Evolutionary conservation across 2,888 invertebrate species (phyloP).

Genomic region (Stenolophus ochropezus): DNA sequence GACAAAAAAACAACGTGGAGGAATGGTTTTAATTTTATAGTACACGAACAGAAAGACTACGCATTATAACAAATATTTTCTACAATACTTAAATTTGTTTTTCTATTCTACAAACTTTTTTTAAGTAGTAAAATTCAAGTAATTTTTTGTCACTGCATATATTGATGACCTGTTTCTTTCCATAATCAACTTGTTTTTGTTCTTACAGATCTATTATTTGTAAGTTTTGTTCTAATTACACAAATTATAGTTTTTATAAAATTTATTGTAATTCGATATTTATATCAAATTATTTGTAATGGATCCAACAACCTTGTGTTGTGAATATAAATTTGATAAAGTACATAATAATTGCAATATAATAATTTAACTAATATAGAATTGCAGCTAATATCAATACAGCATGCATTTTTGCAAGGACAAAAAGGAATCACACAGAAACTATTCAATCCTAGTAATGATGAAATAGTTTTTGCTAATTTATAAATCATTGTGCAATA

Average conservation of each 20-base stretch:
- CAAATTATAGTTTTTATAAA: too few species aligned
- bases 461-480: constrained; percentile 41
- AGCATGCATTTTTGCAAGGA: constrained; percentile 26
- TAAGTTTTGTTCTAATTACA: too few species aligned
- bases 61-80: too few species aligned
- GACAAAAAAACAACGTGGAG: background rate
- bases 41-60: too few species aligned
- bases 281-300: background rate
- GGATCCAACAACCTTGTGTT: constrained; percentile 14
- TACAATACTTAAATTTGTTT: too few species aligned
- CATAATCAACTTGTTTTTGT: too few species aligned
- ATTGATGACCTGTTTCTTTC: too few species aligned
- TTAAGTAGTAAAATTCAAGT: too few species aligned
- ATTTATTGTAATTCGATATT: background rate
- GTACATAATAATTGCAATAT: constrained; percentile 18
- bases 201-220: too few species aligned
- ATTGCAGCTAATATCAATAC: constrained; percentile 22
- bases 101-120: too few species aligned
- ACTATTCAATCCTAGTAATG: constrained; percentile 28
- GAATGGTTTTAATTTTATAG: background rate
- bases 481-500: constrained; percentile 37
- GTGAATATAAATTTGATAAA: constrained; percentile 19
- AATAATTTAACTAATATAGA: constrained; percentile 37
- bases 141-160: too few species aligned
- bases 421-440: constrained; percentile 23